Conservation (phyloP, 2,113 vertebrate species). For the Climacteris rufus region DNA sequence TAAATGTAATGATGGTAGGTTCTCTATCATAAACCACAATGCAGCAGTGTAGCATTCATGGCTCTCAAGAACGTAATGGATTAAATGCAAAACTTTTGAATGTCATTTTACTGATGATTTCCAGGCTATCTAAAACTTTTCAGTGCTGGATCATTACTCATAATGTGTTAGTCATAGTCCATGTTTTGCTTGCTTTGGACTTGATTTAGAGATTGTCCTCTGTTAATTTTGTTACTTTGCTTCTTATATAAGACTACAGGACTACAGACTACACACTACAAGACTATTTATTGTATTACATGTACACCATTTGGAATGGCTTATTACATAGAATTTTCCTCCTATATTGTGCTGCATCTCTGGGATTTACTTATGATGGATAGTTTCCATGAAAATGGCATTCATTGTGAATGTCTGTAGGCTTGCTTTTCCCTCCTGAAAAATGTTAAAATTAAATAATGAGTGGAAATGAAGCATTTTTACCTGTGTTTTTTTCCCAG, state of each 20-base stretch:
- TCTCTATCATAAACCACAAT: neutral
- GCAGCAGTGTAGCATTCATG: neutral
- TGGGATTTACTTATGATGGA: neutral
- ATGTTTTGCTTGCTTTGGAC: neutral
- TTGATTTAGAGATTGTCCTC: neutral
- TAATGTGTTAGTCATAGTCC: neutral
- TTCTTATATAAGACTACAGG: neutral
- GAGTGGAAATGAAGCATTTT: neutral
- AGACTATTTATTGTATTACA: neutral
- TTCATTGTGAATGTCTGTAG: neutral
- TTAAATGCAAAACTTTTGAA: neutral
- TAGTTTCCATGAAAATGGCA: neutral
- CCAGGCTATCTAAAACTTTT: neutral
- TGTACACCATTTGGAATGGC: neutral
- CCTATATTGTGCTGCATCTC: neutral
- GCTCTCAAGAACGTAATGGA: neutral
- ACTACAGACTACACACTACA: too few species aligned
- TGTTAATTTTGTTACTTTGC: neutral
- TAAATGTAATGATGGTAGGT: neutral
- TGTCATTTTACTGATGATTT: neutral
- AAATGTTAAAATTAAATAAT: neutral
- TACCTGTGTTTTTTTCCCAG: neutral
- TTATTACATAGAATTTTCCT: neutral
- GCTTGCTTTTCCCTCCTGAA: neutral
- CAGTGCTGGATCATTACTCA: neutral